A percentile compares a stretch with the other conserved stretches of the same genome.
These are phyloP conservation scores for Leucoptera coffeella DNA, from an alignment of 2,888 invertebrate genomes.

Conservation along the genomic window DNA sequence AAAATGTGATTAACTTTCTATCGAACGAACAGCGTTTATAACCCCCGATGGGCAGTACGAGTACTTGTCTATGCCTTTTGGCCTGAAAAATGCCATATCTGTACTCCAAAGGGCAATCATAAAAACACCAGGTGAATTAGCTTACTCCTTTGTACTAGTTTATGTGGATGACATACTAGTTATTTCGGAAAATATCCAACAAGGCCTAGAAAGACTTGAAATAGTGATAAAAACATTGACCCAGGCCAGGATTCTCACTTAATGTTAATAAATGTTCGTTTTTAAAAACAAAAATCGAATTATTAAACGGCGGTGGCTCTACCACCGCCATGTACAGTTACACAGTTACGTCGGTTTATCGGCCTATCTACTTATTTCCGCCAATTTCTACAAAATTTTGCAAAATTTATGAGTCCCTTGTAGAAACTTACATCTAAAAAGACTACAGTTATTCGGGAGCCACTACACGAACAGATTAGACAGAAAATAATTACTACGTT, in stretches of 20 bases:
- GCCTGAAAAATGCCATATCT: conserved; percentile 5
- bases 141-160: background rate
- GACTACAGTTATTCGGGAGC: background rate
- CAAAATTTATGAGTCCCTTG: background rate
- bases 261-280: conserved; percentile 5
- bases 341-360: background rate
- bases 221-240: conserved; percentile 1
- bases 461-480: background rate
- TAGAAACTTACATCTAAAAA: background rate
- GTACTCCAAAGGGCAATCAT: conserved; percentile 7
- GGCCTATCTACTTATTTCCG: background rate
- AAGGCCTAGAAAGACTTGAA: conserved; percentile 2
- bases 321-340: background rate
- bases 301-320: conserved; percentile 1
- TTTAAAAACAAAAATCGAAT: conserved; percentile 5
- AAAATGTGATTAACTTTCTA: conserved; percentile 6
- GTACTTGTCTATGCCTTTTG: conserved; percentile 7
- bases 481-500: background rate
- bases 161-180: conserved; percentile 4
- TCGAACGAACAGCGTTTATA: conserved; percentile 7
- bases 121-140: conserved; percentile 5
- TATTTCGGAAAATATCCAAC: background rate
- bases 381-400: background rate
- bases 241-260: conserved; percentile 1
- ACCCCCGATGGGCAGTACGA: conserved; percentile 7